phyloP scores from a whole-genome alignment of 2,797 vertebrate species.

The Hafferia zeledoni region DNA sequence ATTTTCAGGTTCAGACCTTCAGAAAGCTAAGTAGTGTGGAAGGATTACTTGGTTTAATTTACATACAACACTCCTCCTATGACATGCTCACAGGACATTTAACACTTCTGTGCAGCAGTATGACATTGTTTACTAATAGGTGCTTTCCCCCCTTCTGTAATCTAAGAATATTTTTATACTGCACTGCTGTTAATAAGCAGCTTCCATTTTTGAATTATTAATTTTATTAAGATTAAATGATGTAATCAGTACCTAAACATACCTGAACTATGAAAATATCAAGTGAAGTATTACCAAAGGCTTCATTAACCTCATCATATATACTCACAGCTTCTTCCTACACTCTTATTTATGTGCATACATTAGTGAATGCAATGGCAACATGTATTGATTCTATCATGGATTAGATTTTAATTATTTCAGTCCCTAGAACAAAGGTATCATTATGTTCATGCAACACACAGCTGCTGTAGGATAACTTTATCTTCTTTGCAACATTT shows the following conservation, averaged over 20 bases:
- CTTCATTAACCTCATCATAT: background rate
- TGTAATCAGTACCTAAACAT: background rate
- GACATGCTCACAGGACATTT: background rate
- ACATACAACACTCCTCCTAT: background rate
- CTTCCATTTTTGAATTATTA: background rate
- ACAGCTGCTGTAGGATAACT: background rate
- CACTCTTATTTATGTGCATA: background rate
- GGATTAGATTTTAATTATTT: conserved; percentile 2
- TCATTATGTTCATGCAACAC: background rate
- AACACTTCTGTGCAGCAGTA: background rate
- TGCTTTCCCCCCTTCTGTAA: background rate
- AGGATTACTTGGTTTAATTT: background rate
- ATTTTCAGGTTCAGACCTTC: background rate
- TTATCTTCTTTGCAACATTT: background rate
- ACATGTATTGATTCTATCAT: background rate
- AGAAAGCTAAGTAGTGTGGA: background rate
- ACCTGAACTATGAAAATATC: background rate
- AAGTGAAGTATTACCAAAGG: background rate
- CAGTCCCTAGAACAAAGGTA: background rate
- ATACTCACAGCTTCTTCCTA: background rate
- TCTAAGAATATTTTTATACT: background rate
- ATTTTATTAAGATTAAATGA: background rate
- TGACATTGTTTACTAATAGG: background rate
- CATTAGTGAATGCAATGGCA: background rate
- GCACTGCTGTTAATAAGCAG: background rate